Conservation (phyloP, 2,113 vertebrate genomes). For the Microcebus murinus region DNA sequence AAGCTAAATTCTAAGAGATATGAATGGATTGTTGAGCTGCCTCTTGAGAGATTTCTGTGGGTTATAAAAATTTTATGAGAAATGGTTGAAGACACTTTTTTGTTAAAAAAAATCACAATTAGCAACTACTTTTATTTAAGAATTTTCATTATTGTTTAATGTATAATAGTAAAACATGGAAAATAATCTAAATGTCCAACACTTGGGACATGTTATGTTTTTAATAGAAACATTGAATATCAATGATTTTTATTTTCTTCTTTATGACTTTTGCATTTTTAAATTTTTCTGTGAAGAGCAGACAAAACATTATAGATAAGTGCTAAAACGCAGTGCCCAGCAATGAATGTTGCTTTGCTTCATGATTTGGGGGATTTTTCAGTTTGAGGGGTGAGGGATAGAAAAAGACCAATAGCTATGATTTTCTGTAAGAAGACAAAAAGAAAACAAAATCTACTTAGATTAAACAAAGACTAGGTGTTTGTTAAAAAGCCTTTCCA, state of each 20-base stretch:
- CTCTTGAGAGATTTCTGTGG: not conserved
- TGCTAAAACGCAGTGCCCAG: not conserved
- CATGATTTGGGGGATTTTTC: not conserved
- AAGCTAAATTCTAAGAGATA: not conserved
- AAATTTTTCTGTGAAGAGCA: not conserved
- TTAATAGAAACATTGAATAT: not conserved
- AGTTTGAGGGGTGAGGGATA: not conserved
- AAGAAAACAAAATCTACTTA: conserved; percentile 30
- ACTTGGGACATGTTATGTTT: not conserved
- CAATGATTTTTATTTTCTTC: not conserved
- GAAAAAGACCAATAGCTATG: not conserved
- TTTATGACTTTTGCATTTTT: not conserved
- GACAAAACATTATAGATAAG: not conserved
- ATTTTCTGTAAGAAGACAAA: conserved; percentile 40
- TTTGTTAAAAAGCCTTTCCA: conserved; percentile 51
- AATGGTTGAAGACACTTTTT: not conserved
- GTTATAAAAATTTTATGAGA: conserved; percentile 16
- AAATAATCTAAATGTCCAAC: not conserved
- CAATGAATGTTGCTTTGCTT: not conserved
- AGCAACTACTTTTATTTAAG: not conserved
- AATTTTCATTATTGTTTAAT: not conserved
- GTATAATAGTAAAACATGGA: conserved; percentile 8
- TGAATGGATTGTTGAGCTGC: not conserved
- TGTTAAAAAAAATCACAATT: not conserved
- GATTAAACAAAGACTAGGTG: conserved; percentile 41